These are phyloP conservation scores for Meloidogyne exigua DNA, from an alignment of 1,140 invertebrate genomes.

Conservation along the genomic window DNA sequence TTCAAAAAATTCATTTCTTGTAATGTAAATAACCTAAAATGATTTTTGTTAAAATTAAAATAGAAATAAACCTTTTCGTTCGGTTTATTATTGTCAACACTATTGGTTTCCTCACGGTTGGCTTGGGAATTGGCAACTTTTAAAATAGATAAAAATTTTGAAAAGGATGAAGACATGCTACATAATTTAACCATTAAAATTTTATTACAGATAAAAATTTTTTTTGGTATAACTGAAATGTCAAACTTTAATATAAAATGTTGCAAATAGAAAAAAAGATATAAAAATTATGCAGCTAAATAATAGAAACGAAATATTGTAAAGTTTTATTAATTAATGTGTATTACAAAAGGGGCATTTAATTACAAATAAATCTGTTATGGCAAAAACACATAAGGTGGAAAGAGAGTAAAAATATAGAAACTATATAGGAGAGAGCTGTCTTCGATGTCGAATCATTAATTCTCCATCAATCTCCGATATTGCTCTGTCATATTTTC, in stretches of 20 bases:
- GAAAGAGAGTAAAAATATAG: background rate
- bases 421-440: background rate
- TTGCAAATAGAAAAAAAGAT: no score
- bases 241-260: no score
- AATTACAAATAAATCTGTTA: background rate
- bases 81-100: background rate
- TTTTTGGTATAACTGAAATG: no score
- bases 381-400: background rate
- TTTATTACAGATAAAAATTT: no score
- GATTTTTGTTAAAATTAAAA: background rate
- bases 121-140: background rate
- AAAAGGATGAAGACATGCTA: background rate
- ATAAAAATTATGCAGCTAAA: no score
- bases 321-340: no score
- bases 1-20: conserved; percentile 46
- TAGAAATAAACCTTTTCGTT: background rate
- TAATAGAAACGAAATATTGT: no score
- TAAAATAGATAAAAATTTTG: conserved; percentile 1
- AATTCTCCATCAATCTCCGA: conserved; percentile 46
- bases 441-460: conserved; percentile 18
- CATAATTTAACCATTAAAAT: no score
- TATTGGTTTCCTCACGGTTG: background rate
- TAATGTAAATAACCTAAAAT: conserved; percentile 41
- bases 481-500: conserved; percentile 51
- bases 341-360: no score